These are phyloP conservation scores for Danio choprae DNA, from an alignment of 2,797 vertebrate genomes.

Conservation along the genomic window DNA sequence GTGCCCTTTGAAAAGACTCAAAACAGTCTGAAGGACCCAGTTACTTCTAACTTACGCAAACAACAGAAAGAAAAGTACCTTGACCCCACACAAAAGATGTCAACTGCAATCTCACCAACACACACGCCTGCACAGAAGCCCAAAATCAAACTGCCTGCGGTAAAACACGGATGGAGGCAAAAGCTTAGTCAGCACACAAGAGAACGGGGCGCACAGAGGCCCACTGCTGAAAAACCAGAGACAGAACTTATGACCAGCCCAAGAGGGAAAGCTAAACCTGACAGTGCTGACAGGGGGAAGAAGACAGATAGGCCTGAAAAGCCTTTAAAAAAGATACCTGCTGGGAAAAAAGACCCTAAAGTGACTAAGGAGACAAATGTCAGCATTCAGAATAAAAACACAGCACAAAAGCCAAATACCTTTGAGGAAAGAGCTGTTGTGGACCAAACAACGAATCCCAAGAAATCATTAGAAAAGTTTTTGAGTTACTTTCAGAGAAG, in stretches of 20 bases:
- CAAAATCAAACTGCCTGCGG: conserved; percentile 75
- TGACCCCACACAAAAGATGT: conserved; percentile 70
- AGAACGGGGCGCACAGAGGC: conserved; percentile 71
- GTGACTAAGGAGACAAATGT: conserved; percentile 77
- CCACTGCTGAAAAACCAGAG: conserved; percentile 70
- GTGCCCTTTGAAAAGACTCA: background rate
- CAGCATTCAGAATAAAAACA: conserved; percentile 79
- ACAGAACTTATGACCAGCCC: conserved; percentile 64
- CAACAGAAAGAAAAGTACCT: conserved; percentile 77
- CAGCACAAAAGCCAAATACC: conserved; percentile 72
- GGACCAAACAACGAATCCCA: conserved; percentile 68
- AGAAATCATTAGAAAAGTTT: conserved; percentile 73
- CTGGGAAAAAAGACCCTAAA: conserved; percentile 76
- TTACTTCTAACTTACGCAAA: conserved; percentile 51
- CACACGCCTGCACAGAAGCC: conserved; percentile 74
- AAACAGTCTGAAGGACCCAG: conserved; percentile 64
- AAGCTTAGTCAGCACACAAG: conserved; percentile 79
- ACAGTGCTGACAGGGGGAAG: conserved; percentile 76
- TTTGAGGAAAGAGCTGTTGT: conserved; percentile 72
- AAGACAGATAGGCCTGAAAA: conserved; percentile 77
- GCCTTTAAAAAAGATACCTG: conserved; percentile 77
- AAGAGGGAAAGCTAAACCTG: conserved; percentile 75
- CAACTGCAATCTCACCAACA: conserved; percentile 61
- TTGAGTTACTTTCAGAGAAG: conserved; percentile 85
- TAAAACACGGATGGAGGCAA: conserved; percentile 76